Conservation (phyloP, 2,113 vertebrate species). For the Istiophorus platypterus region DNA sequence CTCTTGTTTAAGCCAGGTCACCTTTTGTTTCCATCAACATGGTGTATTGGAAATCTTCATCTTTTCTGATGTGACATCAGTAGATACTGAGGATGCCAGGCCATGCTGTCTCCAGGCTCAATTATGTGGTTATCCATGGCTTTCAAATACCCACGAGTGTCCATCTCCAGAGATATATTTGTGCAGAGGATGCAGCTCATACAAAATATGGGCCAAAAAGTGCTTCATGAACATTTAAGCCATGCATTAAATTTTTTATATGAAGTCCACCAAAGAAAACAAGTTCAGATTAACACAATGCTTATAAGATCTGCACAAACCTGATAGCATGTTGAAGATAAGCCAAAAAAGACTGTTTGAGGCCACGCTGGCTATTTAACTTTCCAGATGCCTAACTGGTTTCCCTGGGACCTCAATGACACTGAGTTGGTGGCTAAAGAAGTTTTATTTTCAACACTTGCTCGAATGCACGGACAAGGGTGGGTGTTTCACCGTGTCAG, state of each 20-base stretch:
- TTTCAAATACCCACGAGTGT: slow-evolving; percentile 22
- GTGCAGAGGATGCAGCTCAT: slow-evolving; percentile 31
- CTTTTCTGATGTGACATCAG: neutral
- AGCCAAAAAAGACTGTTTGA: slow-evolving; percentile 40
- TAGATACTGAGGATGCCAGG: neutral
- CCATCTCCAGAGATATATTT: slow-evolving; percentile 41
- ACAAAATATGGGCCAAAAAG: slow-evolving; percentile 57
- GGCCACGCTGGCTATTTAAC: slow-evolving; percentile 49
- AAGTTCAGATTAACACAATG: neutral
- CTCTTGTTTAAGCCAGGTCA: neutral
- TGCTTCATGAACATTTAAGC: slow-evolving; percentile 14
- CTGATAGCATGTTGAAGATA: slow-evolving; percentile 29
- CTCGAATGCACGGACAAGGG: slow-evolving; percentile 53
- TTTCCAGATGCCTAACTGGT: slow-evolving; percentile 73
- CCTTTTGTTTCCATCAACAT: neutral
- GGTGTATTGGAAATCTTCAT: neutral
- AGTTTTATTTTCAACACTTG: slow-evolving; percentile 27
- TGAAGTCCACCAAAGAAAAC: slow-evolving; percentile 23
- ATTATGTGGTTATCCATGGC: neutral
- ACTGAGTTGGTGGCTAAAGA: slow-evolving; percentile 49
- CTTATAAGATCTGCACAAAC: slow-evolving; percentile 26
- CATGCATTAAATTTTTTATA: slow-evolving; percentile 12
- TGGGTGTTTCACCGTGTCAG: slow-evolving; percentile 56
- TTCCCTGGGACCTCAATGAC: slow-evolving; percentile 50
- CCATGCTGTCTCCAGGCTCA: neutral